Conservation (phyloP, 2,113 vertebrate species). For the Tauraco erythrolophus region DNA sequence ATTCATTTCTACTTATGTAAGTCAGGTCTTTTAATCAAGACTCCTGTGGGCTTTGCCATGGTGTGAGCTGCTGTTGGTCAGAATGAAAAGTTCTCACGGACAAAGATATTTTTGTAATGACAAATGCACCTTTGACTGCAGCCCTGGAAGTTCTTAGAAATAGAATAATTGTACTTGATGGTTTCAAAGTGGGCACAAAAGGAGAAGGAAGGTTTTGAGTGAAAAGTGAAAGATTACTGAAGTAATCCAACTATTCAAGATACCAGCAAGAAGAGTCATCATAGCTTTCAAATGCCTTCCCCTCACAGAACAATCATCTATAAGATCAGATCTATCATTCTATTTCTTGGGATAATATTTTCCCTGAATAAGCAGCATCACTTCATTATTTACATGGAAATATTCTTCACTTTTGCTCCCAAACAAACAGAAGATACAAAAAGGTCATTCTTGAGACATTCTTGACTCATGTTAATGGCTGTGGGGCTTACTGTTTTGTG, state of each 20-base stretch:
- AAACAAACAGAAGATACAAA: not conserved
- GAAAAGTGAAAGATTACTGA: not conserved
- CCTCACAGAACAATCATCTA: rapidly evolving
- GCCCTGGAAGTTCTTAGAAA: not conserved
- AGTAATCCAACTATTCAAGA: not conserved
- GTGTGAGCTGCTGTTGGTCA: not conserved
- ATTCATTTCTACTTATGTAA: not conserved
- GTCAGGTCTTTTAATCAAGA: slow-evolving; percentile 1
- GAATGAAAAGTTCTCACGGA: not conserved
- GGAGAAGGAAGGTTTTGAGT: not conserved
- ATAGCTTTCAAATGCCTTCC: not conserved
- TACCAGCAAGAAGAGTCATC: not conserved
- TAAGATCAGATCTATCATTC: not conserved
- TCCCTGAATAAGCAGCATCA: not conserved
- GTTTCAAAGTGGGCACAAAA: not conserved
- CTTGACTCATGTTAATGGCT: not conserved
- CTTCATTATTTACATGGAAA: not conserved
- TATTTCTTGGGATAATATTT: not conserved
- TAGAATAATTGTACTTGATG: not conserved
- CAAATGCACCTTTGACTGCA: not conserved
- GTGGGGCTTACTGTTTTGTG: not conserved
- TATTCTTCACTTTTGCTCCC: not conserved
- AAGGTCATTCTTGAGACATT: not conserved
- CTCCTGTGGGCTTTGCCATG: not conserved
- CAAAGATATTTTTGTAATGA: slow-evolving; percentile 16